Base-by-base conservation (phyloP, 2,113 vertebrate species). In the Neolamprologus caudopunctatus region DNA sequence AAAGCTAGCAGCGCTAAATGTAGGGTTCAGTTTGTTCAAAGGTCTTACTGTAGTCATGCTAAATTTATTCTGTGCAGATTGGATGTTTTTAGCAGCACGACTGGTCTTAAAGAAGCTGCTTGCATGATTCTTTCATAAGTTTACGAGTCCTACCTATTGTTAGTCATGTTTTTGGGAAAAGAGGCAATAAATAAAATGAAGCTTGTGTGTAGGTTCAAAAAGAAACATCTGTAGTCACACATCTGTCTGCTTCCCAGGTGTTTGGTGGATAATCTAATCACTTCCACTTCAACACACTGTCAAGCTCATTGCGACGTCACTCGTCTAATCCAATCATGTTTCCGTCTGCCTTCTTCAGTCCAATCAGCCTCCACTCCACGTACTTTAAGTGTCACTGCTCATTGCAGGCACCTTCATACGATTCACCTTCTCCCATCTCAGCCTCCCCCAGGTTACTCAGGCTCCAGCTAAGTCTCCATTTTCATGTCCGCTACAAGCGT, bases 291-390 rank as follows among this genome's bases (percentile, higher is more conserved):
- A 12, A 12, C 33, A 66, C 19, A 11, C 33, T 37, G 61, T 37
- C 33, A 66, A 66, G 3, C 10, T 37, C 61, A 37, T 66, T 37
- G 61, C 4, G 2, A 66, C 19, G 7, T 66, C 61, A 66, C 33
- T 37, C 1, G 3, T 37, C 7, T 66, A 66, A 33, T 66, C 61
- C 61, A 37, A 66, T 37, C 33, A 13, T 4, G 33, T n/a, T 37
- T 66, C 19, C 6, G 1, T 66, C 33, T 0, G 0, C 19, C 61
- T 66, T 37, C 61, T 37, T 66, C 33, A n/a, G 61, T 37, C 33
- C 61, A 37, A 21, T 13, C 61, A 66, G 61, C 7, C 61, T 37
- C 61, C 33, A 66, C 19, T 66, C 61, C 33, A 66, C 7, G 3
- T 37, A n/a, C 33, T 35, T 35, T 66, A 37, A 21, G 10, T 66